Base-by-base conservation (phyloP, 1,140 invertebrate species). In the Pachypsylla venusta region DNA sequence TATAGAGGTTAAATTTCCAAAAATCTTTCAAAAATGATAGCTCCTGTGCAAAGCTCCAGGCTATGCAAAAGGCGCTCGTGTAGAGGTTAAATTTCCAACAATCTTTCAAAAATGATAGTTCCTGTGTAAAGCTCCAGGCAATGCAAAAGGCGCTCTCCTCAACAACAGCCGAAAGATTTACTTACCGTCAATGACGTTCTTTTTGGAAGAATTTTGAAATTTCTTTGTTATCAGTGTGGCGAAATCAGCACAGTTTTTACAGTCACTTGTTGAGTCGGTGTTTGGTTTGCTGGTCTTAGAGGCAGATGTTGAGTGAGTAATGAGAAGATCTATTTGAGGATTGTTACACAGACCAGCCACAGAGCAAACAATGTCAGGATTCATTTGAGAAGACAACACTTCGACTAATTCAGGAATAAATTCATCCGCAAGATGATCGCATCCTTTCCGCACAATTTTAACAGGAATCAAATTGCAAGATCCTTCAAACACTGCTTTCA, bases 311-410 rank as follows among this genome's bases (percentile, higher is more conserved):
- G 30, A 19, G 26, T 25, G 10, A 35, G 40, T 14, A 25, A 89
- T 65, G 27, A 89, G 64, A 48, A 77, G 71, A 68, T 89, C 84
- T 62, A 90, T 82, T 54, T 70, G 70, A 27, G 73, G 78, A 68
- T 80, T 89, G 68, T 92, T 91, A 66, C 91, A 95, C 10, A 94
- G 77, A 25, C 90, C 89, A 62, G 89, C 87, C 2, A 92, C 86
- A 0, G 85, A 80, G 69, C 90, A 93, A 54, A 93, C 88, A 25
- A 80, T 64, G 53, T 72, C 66, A 20, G 74, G 74, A 58, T 76
- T 70, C 76, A 79, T 77, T 63, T 75, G 65, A n/a, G 75, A 77
- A 7, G 73, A 67, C 27, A 79, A 63, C 56, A 74, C 87, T 67
- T 94, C 89, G 39, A 93, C 79, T 40, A 95, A 68, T 67, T 94